A percentile compares a stretch with the other conserved stretches of the same genome.
phyloP scores from a whole-genome alignment of 2,888 invertebrate species.

The Eucriotettix oculatus region DNA sequence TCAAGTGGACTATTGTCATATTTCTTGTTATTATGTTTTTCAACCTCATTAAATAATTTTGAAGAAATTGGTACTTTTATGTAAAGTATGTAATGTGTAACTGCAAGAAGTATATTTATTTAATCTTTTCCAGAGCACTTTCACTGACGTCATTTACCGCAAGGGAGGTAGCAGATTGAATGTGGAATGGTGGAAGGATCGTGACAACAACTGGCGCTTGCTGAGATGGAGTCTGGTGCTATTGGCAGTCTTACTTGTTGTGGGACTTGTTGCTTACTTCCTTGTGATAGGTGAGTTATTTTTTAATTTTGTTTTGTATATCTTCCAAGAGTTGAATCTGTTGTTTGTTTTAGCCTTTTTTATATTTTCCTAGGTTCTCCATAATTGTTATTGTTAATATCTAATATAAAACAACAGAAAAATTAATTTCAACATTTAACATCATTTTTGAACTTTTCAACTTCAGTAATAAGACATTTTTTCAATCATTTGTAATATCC shows the following conservation, averaged over 20 bases:
- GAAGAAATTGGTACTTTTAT: no score
- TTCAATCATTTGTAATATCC: no score
- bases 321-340: neutral
- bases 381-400: no score
- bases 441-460: no score
- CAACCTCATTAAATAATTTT: no score
- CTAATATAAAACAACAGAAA: no score
- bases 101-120: neutral
- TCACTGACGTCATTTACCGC: constrained; percentile 6
- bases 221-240: constrained; percentile 34
- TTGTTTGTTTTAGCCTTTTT: neutral
- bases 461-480: no score
- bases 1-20: no score
- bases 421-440: no score
- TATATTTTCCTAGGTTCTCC: neutral
- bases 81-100: no score
- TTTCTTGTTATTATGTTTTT: no score
- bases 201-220: constrained; percentile 20
- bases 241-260: constrained; percentile 28
- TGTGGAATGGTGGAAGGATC: constrained; percentile 4
- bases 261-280: constrained; percentile 21
- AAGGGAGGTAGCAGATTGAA: constrained; percentile 1
- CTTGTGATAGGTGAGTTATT: constrained; percentile 13
- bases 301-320: constrained; percentile 19
- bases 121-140: constrained; percentile 5